A percentile compares a stretch with the other conserved stretches of the same genome.
phyloP scores from a whole-genome alignment of 2,113 vertebrate species.

The Hippocampus zosterae region DNA sequence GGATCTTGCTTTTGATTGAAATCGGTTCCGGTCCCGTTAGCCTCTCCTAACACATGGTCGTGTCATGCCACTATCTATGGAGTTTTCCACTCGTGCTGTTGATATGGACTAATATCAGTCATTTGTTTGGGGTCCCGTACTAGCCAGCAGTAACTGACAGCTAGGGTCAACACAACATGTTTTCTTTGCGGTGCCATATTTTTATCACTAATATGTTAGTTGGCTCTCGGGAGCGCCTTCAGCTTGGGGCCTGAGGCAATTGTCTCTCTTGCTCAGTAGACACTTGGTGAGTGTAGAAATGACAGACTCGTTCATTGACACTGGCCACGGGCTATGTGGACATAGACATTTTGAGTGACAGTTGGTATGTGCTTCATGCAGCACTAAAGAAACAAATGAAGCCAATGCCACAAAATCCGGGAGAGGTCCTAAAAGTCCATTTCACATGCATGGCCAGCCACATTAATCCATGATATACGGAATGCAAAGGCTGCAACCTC shows the following conservation, averaged over 20 bases:
- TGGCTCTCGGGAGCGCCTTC: neutral
- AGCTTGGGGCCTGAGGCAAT: neutral
- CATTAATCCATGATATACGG: slow-evolving; percentile 73
- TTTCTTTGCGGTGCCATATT: neutral
- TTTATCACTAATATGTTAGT: neutral
- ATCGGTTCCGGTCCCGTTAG: neutral
- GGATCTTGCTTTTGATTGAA: neutral
- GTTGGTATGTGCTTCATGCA: too few species aligned
- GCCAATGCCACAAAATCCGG: slow-evolving; percentile 16
- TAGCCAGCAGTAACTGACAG: neutral
- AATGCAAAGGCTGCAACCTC: slow-evolving; percentile 46
- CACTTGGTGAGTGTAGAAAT: neutral
- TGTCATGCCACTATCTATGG: neutral
- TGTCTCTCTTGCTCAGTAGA: neutral
- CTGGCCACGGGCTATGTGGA: neutral
- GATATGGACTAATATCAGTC: neutral
- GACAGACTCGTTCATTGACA: neutral
- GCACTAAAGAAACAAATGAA: neutral
- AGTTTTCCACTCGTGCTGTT: neutral
- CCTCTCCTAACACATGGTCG: neutral
- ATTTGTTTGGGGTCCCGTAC: neutral
- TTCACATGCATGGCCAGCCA: slow-evolving; percentile 62
- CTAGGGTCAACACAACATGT: neutral
- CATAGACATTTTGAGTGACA: neutral
- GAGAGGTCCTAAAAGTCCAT: slow-evolving; percentile 69